A percentile compares a stretch with the other conserved stretches of the same genome.
These are phyloP conservation scores for Valencia hispanica DNA, from an alignment of 2,797 vertebrate species.

Conservation along the genomic window DNA sequence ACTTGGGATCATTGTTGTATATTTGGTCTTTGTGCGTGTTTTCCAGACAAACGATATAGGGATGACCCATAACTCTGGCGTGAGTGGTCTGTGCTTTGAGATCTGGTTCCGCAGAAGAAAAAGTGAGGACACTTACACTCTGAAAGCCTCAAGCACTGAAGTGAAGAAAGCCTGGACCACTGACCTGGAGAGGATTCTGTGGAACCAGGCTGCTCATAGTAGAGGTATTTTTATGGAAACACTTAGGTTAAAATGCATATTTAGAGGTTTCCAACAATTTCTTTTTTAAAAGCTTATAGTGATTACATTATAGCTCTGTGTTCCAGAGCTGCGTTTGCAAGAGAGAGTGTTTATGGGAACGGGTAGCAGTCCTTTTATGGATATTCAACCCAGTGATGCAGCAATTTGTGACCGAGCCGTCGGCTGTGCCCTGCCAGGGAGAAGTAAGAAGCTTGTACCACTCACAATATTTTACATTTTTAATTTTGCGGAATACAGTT, in stretches of 20 bases:
- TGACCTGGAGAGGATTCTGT: conserved; percentile 84
- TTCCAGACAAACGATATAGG: conserved; percentile 84
- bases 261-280: neutral
- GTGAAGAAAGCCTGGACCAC: conserved; percentile 84
- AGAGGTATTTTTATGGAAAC: conserved; percentile 67
- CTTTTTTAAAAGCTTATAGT: neutral
- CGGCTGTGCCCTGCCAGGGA: conserved; percentile 66
- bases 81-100: conserved; percentile 83
- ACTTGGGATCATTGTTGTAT: neutral
- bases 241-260: neutral
- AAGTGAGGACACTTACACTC: conserved; percentile 82
- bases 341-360: conserved; percentile 87
- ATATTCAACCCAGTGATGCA: conserved; percentile 83
- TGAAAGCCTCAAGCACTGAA: conserved; percentile 77
- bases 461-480: conserved; percentile 2
- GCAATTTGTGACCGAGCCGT: conserved; percentile 82
- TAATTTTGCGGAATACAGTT: neutral
- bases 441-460: conserved; percentile 66
- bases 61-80: conserved; percentile 82
- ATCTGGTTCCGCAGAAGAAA: conserved; percentile 87
- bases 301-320: neutral
- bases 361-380: conserved; percentile 82
- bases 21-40: neutral
- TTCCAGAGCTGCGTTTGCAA: conserved; percentile 83
- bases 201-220: conserved; percentile 85